These are phyloP conservation scores for Falco berigora DNA, from an alignment of 2,797 vertebrate genomes.

Conservation along the genomic window DNA sequence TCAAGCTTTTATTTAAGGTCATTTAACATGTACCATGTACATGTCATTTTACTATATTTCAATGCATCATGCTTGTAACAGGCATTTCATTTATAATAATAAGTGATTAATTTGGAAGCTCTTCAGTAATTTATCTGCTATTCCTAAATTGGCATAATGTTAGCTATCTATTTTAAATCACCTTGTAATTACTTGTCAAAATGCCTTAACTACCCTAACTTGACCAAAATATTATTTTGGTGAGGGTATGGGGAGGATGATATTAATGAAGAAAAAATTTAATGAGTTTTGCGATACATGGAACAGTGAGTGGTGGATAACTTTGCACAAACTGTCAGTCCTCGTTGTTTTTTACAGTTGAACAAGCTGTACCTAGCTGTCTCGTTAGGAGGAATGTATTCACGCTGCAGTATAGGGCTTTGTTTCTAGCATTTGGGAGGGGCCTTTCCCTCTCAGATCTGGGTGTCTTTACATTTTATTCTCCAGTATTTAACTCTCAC, in stretches of 20 bases:
- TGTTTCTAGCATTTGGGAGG: constrained; percentile 21
- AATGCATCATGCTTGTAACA: constrained; percentile 86
- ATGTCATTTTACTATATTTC: constrained; percentile 80
- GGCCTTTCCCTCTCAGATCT: not conserved
- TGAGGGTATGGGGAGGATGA: constrained; percentile 30
- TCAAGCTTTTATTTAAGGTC: constrained; percentile 84
- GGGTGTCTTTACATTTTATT: constrained; percentile 42
- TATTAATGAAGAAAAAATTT: constrained; percentile 28
- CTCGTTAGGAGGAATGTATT: constrained; percentile 55
- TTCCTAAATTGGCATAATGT: constrained; percentile 72
- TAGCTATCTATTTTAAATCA: constrained; percentile 67
- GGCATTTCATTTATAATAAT: constrained; percentile 75
- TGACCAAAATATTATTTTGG: constrained; percentile 68
- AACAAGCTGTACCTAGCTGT: constrained; percentile 62
- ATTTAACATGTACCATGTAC: constrained; percentile 80
- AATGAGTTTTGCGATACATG: not conserved
- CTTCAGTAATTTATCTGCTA: constrained; percentile 73
- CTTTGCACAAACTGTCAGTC: constrained; percentile 73
- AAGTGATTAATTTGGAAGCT: constrained; percentile 76
- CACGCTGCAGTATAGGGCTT: constrained; percentile 39
- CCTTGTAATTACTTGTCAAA: constrained; percentile 74
- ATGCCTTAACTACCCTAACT: constrained; percentile 81
- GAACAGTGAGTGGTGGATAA: constrained; percentile 38
- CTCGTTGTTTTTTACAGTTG: constrained; percentile 7
- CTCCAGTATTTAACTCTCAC: constrained; percentile 23